Evolutionary conservation across 2,888 invertebrate genomes (phyloP).

Genomic region (Sinelater perroti): DNA sequence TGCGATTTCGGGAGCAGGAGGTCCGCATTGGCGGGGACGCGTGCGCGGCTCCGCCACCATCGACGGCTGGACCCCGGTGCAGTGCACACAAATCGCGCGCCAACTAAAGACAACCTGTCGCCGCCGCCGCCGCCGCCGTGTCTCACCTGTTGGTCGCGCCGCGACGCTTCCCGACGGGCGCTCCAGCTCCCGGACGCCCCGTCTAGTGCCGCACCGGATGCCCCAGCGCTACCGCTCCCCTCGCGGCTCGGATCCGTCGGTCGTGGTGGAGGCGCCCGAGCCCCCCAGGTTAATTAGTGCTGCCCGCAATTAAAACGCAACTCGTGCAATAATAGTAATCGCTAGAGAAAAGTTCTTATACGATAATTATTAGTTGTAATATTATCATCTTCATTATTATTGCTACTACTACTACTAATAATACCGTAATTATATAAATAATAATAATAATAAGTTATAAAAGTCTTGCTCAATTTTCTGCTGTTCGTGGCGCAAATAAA

Average conservation of each 20-base stretch:
- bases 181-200: constrained; percentile 19
- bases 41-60: constrained; percentile 47
- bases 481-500: constrained; percentile 31
- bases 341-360: constrained; percentile 22
- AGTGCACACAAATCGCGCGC: constrained; percentile 50
- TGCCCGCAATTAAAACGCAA: constrained; percentile 11
- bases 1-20: constrained; percentile 50
- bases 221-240: constrained; percentile 18
- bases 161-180: constrained; percentile 33
- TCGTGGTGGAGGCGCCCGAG: too few relatives aligned
- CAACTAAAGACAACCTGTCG: constrained; percentile 46
- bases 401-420: too few relatives aligned
- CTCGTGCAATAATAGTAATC: constrained; percentile 25
- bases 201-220: constrained; percentile 17
- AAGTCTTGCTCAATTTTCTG: constrained; percentile 38
- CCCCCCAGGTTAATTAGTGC: too few relatives aligned
- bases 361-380: constrained; percentile 20
- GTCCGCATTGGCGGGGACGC: constrained; percentile 57
- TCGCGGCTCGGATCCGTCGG: constrained; percentile 4
- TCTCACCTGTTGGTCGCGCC: constrained; percentile 45
- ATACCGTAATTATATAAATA: too few relatives aligned
- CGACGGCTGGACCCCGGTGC: constrained; percentile 40
- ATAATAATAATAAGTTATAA: constrained; percentile 4
- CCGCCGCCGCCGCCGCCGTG: constrained; percentile 39
- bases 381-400: constrained; percentile 4